Conservation (phyloP, 2,797 vertebrate genomes). For the Triplophysa yarkandensis region DNA sequence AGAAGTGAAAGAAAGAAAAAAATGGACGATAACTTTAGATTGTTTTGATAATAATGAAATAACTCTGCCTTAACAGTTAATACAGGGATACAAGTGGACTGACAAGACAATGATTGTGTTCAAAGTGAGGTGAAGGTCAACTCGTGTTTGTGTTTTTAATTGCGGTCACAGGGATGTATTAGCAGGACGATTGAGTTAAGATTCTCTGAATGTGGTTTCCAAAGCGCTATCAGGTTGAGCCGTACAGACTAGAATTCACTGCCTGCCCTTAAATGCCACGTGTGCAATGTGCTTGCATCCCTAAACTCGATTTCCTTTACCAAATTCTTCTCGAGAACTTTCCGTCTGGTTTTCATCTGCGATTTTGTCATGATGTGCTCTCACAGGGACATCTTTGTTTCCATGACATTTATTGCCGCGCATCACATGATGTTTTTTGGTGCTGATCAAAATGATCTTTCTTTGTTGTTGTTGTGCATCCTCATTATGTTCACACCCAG, state of each 20-base stretch:
- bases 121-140: slow-evolving; percentile 1
- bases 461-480: neutral
- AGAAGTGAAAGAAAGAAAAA: neutral
- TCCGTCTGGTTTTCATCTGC: neutral
- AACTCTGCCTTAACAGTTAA: no score
- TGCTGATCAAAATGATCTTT: neutral
- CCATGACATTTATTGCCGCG: neutral
- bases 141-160: slow-evolving; percentile 39
- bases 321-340: neutral
- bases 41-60: no score
- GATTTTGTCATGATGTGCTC: neutral
- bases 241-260: neutral
- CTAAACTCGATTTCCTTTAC: neutral
- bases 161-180: slow-evolving; percentile 12
- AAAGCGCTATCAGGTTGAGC: neutral
- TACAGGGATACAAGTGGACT: neutral
- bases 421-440: neutral
- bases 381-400: neutral
- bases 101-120: neutral
- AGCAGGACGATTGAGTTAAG: slow-evolving; percentile 8
- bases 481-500: neutral
- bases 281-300: slow-evolving; percentile 5
- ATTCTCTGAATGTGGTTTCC: slow-evolving; percentile 13
- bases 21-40: neutral
- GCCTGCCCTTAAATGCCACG: neutral